Conservation (phyloP, 2,888 invertebrate species). For the Protophormia terraenovae region DNA sequence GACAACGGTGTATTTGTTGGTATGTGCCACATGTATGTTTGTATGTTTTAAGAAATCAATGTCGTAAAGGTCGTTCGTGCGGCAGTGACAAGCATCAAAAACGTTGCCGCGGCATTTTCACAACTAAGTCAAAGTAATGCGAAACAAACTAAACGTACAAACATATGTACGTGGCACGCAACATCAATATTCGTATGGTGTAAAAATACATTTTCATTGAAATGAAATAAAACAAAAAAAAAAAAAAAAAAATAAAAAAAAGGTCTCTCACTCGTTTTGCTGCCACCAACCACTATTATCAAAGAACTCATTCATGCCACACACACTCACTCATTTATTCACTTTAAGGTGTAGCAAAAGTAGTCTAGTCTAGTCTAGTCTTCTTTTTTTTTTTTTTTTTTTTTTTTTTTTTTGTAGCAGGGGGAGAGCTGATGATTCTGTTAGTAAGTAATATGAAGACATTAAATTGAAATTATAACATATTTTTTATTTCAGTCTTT, state of each 20-base stretch:
- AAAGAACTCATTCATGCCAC: not conserved
- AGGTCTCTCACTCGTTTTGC: too few species aligned
- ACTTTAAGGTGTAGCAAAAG: not conserved
- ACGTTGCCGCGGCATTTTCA: constrained; percentile 34
- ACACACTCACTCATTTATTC: not conserved
- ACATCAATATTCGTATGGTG: constrained; percentile 46
- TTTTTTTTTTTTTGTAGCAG: not conserved
- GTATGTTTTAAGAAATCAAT: constrained; percentile 58
- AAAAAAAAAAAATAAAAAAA: too few species aligned
- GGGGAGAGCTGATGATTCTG: not conserved
- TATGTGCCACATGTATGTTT: not conserved
- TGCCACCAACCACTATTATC: not conserved
- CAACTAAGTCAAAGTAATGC: constrained; percentile 29
- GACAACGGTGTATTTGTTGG: constrained; percentile 1
- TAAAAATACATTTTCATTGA: constrained; percentile 50
- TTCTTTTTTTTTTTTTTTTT: too few species aligned
- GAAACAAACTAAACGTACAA: not conserved
- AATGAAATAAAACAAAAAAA: too few species aligned
- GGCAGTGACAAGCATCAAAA: constrained; percentile 56
- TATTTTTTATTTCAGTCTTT: constrained; percentile 20
- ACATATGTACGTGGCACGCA: constrained; percentile 51
- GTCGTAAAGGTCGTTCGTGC: constrained; percentile 67
- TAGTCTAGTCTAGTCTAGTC: not conserved
- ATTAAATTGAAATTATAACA: constrained; percentile 64
- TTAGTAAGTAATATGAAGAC: constrained; percentile 50